Evolutionary conservation across 2,797 vertebrate genomes (phyloP), one percentile per base, ranked within the genome.

Genomic region (Mallotus villosus): DNA sequence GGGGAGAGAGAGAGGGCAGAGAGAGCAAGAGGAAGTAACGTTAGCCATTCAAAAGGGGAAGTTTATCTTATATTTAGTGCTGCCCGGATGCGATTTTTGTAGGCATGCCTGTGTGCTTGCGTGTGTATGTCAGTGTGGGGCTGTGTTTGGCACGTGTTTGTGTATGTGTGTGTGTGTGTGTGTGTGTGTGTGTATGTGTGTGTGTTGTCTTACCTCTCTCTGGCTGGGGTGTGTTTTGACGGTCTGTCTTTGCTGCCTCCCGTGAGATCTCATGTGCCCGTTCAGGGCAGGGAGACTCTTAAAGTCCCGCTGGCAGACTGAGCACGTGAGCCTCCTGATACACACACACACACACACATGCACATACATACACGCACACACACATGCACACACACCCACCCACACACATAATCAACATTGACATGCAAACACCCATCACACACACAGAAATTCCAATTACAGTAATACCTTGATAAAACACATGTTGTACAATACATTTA

Each of bases 221-320:
- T 0, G 0, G 72, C 41, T 0, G 29, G 4, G 25, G 22, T 63
- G 49, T 53, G 60, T 49, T 49, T 17, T 58, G 64, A 7, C 6
- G 58, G 16, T 65, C 46, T 17, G 58, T 71, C 62, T 34, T 7
- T 91, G 91, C 72, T 94, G 88, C 87, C 93, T 92, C 71, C 95
- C 94, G 0, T 98, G 96, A 51, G 94, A 97, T 64, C 96, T 92
- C 95, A 97, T 95, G 88, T 98, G 97, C 71, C 96, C 95, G 7
- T 97, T 98, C n/a, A 98, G 88, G 46, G 96, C 96, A 2, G 96
- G 95, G 49, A 98, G 92, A 81, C 95, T 98, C 89, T 94, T 94
- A 86, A 98, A 98, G 67, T 95, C 94, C 74, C 95, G 95, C 65
- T 94, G 89, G 88, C 97, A 98, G 85, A 96, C 86, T 49, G 91